Evolutionary conservation across 2,888 invertebrate genomes (phyloP), one percentile per base, ranked within the genome.

Genomic region (Balanococcus diminutus): DNA sequence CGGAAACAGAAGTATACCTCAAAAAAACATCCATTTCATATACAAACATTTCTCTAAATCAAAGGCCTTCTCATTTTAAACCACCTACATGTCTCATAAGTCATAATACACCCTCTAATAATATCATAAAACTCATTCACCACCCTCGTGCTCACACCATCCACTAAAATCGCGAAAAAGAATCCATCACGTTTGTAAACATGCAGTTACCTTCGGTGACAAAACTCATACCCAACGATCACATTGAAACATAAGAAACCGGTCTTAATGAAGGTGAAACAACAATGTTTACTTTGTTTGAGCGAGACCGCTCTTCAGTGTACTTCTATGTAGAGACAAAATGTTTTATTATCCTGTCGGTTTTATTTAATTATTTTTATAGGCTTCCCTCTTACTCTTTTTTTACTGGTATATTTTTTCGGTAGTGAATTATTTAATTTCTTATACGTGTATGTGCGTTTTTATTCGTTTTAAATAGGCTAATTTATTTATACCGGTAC

Each of bases 241-340:
- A 75, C 32, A 28, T 67, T 67, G 61, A 28, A 67, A 67, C 67
- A 51, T n/a, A 25, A 31, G 11, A 32, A 75, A 75, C 75, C 75
- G 75, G 75, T 75, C 28, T 67, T 3, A 75, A 75, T 75, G 75
- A 75, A 75, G 75, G 75, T 32, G 32, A 75, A 75, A 75, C 75
- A 75, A 75, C 75, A 75, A 75, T 75, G 32, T 75, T 75, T 75
- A 75, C 75, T 75, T 75, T 67, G 67, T 75, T 75, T 19, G 75
- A 22, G 36, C 36, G 75, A 32, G 32, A 75, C 75, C 32, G 32
- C 32, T 75, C 32, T 75, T 75, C 19, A 32, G 75, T n/a, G n/a
- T n/a, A n/a, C n/a, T n/a, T n/a, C n/a, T n/a, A n/a, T n/a, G n/a
- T 32, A 75, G 32, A 75, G 75, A 75, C 75, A 75, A 75, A 75